These are phyloP conservation scores for Drosophila mauritiana DNA, from an alignment of 1,140 invertebrate species.

Conservation along the genomic window DNA sequence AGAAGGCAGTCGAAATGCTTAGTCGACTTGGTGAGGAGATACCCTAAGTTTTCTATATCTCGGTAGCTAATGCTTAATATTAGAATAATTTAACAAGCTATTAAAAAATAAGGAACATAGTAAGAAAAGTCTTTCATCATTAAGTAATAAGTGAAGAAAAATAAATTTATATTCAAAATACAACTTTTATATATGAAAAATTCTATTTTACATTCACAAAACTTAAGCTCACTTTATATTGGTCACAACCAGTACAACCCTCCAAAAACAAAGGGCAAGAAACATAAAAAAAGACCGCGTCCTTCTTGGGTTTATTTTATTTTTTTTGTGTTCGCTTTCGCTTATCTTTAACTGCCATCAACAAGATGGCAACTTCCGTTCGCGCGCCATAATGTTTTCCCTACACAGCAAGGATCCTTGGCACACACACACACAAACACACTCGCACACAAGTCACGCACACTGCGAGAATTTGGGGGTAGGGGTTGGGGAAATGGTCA, in stretches of 20 bases:
- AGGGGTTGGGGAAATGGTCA: slow-evolving; percentile 75
- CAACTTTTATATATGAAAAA: too few relatives aligned
- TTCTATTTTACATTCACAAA: too few relatives aligned
- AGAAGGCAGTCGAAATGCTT: slow-evolving; percentile 11
- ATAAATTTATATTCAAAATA: too few relatives aligned
- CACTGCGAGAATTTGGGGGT: slow-evolving; percentile 20
- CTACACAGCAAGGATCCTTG: slow-evolving; percentile 60
- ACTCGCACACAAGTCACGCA: slow-evolving; percentile 64
- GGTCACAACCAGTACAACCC: not conserved
- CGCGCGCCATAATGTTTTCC: slow-evolving; percentile 83
- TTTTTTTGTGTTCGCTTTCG: slow-evolving; percentile 54
- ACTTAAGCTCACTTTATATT: too few relatives aligned
- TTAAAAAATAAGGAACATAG: not conserved
- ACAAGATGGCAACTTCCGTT: slow-evolving; percentile 85
- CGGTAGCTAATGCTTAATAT: not conserved
- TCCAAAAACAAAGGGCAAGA: slow-evolving; percentile 9
- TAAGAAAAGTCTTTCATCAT: too few relatives aligned
- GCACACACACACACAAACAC: slow-evolving; percentile 30
- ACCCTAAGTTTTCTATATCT: not conserved
- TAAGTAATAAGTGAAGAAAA: too few relatives aligned
- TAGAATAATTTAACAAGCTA: not conserved
- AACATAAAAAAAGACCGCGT: slow-evolving; percentile 45
- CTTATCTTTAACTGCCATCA: slow-evolving; percentile 85
- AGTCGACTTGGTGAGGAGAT: not conserved
- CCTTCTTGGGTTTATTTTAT: slow-evolving; percentile 38